Conservation (phyloP, 64 coral and sea anemone genomes). For the Stichodactyla mertensii region DNA sequence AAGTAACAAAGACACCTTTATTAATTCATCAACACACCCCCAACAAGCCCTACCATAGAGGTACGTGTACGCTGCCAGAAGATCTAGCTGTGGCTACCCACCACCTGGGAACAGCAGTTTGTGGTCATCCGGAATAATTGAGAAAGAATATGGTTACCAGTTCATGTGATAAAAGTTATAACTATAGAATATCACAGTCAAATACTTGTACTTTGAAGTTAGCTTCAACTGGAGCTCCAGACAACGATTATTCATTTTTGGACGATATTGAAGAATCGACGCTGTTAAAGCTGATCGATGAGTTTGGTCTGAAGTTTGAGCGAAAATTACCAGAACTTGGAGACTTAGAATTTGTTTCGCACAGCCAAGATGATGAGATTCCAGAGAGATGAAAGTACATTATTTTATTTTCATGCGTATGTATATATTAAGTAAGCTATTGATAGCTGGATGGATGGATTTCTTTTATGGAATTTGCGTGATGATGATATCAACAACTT, state of each 20-base stretch:
- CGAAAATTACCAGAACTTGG: conserved; percentile 45
- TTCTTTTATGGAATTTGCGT: neutral
- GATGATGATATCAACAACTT: too few relatives aligned
- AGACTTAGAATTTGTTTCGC: conserved; percentile 10
- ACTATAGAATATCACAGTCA: neutral
- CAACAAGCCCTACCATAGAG: too few relatives aligned
- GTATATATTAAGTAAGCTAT: neutral
- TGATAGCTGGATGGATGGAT: neutral
- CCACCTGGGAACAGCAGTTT: neutral
- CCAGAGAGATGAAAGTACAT: conserved; percentile 11
- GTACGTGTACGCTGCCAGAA: neutral
- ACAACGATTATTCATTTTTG: conserved; percentile 6
- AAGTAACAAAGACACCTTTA: too few relatives aligned
- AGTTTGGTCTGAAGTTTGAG: conserved; percentile 33
- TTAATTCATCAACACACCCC: too few relatives aligned
- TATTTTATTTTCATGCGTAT: neutral
- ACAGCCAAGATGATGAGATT: conserved; percentile 20
- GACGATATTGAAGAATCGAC: conserved; percentile 37
- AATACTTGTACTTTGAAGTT: neutral
- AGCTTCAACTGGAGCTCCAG: neutral
- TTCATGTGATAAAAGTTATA: neutral
- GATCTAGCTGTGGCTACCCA: neutral
- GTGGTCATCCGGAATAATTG: neutral
- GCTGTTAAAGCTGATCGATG: conserved; percentile 27
- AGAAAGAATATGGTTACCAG: neutral